Conservation (phyloP, 2,888 invertebrate species). For the Azorinus chamasolen region DNA sequence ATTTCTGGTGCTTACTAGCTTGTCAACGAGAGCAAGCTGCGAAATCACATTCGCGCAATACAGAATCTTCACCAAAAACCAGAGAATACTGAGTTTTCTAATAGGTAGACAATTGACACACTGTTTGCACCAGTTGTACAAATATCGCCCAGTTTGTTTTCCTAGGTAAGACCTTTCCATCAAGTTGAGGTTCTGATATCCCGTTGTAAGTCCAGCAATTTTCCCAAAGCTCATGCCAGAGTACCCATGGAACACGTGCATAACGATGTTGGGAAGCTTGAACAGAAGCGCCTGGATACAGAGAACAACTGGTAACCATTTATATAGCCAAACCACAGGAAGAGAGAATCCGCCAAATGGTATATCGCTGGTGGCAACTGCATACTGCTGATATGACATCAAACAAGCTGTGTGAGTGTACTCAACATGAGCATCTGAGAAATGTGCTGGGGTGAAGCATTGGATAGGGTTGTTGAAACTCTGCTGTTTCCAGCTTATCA, state of each 20-base stretch:
- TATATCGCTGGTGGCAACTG: too few relatives aligned
- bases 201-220: conserved; percentile 43
- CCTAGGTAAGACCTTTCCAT: too few relatives aligned
- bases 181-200: too few relatives aligned
- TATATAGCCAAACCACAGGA: conserved; percentile 40
- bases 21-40: conserved; percentile 42
- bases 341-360: too few relatives aligned
- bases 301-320: conserved; percentile 56
- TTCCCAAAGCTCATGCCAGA: conserved; percentile 55
- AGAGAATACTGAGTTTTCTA: conserved; percentile 45
- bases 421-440: background rate
- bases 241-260: conserved; percentile 48
- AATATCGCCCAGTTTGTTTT: too few relatives aligned
- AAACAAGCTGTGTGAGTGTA: conserved; percentile 35
- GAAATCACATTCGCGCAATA: conserved; percentile 46
- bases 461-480: conserved; percentile 27
- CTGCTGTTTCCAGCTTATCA: conserved; percentile 58
- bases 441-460: conserved; percentile 49
- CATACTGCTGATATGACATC: conserved; percentile 32
- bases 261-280: conserved; percentile 51
- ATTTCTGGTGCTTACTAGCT: conserved; percentile 29
- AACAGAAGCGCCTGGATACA: conserved; percentile 58
- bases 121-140: conserved; percentile 53
- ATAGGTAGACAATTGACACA: conserved; percentile 36
- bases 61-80: conserved; percentile 48